A percentile compares a stretch with the other conserved stretches of the same genome.
Conservation (phyloP, 2,113 vertebrate genomes). For the Anoura caudifer region DNA sequence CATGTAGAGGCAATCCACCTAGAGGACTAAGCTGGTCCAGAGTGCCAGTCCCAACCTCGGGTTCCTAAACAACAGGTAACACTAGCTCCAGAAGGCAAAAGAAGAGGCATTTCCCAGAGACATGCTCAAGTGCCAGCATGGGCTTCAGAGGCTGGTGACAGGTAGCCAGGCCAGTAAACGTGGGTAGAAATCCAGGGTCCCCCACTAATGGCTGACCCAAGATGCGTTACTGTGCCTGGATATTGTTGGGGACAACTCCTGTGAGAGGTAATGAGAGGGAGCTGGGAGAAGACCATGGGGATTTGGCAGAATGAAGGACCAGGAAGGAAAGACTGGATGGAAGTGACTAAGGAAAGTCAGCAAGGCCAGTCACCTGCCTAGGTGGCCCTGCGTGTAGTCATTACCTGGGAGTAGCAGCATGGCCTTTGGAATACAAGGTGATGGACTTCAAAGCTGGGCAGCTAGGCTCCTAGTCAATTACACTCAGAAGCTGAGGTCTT, state of each 20-base stretch:
- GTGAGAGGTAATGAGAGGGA: not conserved
- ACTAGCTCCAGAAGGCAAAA: not conserved
- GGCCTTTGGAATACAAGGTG: not conserved
- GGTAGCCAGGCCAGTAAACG: not conserved
- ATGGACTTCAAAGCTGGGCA: not conserved
- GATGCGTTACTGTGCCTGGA: not conserved
- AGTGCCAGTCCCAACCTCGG: not conserved
- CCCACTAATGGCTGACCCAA: not conserved
- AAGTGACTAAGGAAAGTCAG: not conserved
- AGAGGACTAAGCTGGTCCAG: not conserved
- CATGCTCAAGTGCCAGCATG: not conserved
- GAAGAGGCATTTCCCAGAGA: not conserved
- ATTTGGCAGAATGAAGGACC: not conserved
- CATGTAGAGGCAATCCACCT: not conserved
- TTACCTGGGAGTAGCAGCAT: not conserved
- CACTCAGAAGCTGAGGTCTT: not conserved
- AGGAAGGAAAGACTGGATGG: not conserved
- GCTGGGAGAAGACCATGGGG: not conserved
- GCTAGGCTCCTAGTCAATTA: not conserved
- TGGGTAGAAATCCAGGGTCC: not conserved
- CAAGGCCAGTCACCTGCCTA: not conserved
- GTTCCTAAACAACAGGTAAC: not conserved
- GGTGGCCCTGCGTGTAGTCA: not conserved
- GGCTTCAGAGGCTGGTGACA: not conserved
- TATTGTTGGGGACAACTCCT: not conserved